phyloP scores from a whole-genome alignment of 2,113 vertebrate species.

The Pachypanchax playfairii region DNA sequence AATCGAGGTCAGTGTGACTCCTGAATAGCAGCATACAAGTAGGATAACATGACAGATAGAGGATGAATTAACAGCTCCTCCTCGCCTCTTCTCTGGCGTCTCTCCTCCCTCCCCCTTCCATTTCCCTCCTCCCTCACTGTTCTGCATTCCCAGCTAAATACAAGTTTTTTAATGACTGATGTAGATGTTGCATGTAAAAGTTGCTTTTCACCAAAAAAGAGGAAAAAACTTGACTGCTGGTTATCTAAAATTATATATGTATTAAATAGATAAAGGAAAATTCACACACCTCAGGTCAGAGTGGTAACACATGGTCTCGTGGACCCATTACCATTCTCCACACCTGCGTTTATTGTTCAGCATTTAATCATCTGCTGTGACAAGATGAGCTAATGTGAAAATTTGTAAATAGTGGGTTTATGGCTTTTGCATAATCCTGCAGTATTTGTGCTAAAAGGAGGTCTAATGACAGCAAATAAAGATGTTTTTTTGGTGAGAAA shows the following conservation, averaged over 20 bases:
- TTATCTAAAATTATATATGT: neutral
- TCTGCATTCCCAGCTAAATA: neutral
- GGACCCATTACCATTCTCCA: slow-evolving; percentile 1
- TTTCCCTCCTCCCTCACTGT: neutral
- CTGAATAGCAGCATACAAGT: slow-evolving; percentile 37
- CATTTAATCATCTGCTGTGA: slow-evolving; percentile 10
- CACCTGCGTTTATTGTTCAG: slow-evolving; percentile 29
- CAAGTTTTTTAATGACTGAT: neutral
- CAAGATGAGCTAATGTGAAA: neutral
- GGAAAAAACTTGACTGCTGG: neutral
- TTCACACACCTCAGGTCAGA: neutral
- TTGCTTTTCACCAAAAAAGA: neutral
- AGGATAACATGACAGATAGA: slow-evolving; percentile 48
- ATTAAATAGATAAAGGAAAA: too few relatives aligned
- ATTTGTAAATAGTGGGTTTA: slow-evolving; percentile 9
- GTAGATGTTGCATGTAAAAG: neutral
- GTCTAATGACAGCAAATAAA: slow-evolving; percentile 12
- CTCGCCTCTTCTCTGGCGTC: neutral
- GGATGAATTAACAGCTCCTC: slow-evolving; percentile 32
- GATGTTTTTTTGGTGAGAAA: slow-evolving; percentile 39
- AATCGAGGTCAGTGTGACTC: slow-evolving; percentile 72
- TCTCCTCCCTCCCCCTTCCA: neutral
- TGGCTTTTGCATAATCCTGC: slow-evolving; percentile 18
- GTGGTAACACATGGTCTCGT: too few relatives aligned
- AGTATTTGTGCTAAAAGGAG: slow-evolving; percentile 9